phyloP scores from a whole-genome alignment of 1,140 invertebrate species.

The Ostrea edulis region DNA sequence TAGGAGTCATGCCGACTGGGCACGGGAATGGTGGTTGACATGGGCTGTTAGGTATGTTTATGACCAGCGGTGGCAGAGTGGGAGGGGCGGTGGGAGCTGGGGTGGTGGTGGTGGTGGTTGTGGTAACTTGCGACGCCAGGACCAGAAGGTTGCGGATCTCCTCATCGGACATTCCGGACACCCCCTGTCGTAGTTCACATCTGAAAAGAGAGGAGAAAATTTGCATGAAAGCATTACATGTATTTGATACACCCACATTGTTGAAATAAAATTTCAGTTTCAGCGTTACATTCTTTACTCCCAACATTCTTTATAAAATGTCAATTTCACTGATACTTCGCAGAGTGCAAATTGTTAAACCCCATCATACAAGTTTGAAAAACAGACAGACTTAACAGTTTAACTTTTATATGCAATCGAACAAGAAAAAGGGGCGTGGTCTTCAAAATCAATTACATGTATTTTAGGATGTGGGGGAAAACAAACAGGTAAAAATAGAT shows the following conservation, averaged over 20 bases:
- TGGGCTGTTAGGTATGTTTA: not conserved
- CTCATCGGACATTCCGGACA: slow-evolving; percentile 21
- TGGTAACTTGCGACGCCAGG: not conserved
- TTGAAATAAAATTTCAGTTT: too few relatives aligned
- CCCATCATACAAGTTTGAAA: too few relatives aligned
- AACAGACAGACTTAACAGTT: too few relatives aligned
- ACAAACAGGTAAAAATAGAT: too few relatives aligned
- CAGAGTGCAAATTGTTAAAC: too few relatives aligned
- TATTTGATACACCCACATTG: not conserved
- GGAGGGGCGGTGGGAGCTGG: slow-evolving; percentile 13
- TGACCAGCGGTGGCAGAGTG: slow-evolving; percentile 4
- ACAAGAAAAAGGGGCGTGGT: too few relatives aligned
- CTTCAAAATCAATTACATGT: too few relatives aligned
- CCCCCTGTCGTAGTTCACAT: slow-evolving; percentile 18
- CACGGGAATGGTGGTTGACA: not conserved
- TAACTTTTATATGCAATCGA: too few relatives aligned
- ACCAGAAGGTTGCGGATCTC: not conserved
- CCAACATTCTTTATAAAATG: too few relatives aligned
- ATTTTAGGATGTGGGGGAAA: too few relatives aligned
- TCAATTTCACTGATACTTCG: too few relatives aligned
- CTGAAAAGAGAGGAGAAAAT: not conserved
- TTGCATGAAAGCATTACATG: not conserved
- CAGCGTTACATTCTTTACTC: too few relatives aligned
- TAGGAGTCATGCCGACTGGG: not conserved
- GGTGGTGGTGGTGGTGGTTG: slow-evolving; percentile 42